Evolutionary conservation across 35 echinoderm and acorn worm species (phyloP).

Genomic region (Stichopus chloronotus): DNA sequence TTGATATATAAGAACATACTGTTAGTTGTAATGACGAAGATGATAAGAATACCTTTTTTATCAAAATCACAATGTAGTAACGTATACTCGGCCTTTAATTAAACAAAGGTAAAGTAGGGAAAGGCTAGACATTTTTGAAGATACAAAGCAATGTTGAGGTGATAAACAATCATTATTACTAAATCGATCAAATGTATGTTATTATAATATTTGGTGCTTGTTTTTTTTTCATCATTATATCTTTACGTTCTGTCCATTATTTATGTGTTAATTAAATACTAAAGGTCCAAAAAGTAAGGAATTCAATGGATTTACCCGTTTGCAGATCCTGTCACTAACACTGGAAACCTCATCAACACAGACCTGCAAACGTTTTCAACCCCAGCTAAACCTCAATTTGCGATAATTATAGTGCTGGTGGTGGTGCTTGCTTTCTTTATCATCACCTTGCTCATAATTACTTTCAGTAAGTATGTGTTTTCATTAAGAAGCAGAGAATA

Average conservation of each 20-base stretch:
- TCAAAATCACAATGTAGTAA: too few species aligned
- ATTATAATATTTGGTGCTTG: not conserved
- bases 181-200: not conserved
- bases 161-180: too few species aligned
- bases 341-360: not conserved
- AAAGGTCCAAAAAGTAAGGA: not conserved
- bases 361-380: not conserved
- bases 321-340: not conserved
- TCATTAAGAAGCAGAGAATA: too few species aligned
- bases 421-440: not conserved
- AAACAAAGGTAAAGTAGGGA: too few species aligned
- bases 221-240: not conserved
- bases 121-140: too few species aligned
- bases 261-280: not conserved
- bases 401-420: not conserved
- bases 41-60: too few species aligned
- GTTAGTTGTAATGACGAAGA: too few species aligned
- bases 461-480: too few species aligned
- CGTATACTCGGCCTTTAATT: too few species aligned
- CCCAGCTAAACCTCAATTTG: not conserved
- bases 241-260: not conserved
- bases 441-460: too few species aligned
- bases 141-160: too few species aligned
- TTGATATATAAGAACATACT: too few species aligned
- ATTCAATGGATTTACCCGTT: not conserved